A percentile compares a stretch with the other conserved stretches of the same genome.
Conservation (phyloP, 2,113 vertebrate species). For the Apteryx owenii region DNA sequence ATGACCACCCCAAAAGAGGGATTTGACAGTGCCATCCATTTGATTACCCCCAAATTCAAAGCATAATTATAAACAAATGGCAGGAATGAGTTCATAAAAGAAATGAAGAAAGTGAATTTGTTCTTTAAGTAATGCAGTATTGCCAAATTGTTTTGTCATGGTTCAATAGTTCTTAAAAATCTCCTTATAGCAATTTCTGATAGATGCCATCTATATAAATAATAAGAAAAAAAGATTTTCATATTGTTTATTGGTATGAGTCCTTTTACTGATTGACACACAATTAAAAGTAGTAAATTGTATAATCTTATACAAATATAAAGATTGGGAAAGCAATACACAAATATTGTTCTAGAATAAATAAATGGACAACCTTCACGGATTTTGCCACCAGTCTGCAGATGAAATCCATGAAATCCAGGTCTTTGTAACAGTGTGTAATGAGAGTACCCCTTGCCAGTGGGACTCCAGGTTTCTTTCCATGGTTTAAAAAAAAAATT, state of each 20-base stretch:
- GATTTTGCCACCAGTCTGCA: conserved; percentile 88
- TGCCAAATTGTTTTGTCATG: background rate
- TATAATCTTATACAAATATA: background rate
- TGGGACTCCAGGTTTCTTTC: conserved; percentile 90
- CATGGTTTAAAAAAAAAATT: background rate
- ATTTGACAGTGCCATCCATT: background rate
- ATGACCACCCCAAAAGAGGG: background rate
- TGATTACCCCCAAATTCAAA: background rate
- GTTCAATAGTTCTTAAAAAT: background rate
- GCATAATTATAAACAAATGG: background rate
- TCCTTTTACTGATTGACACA: background rate
- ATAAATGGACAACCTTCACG: conserved; percentile 83
- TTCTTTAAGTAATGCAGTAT: background rate
- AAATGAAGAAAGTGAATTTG: background rate
- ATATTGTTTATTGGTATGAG: background rate
- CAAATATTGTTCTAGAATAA: background rate
- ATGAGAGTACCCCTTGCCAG: conserved; percentile 88
- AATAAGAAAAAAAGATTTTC: background rate
- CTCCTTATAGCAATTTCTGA: background rate
- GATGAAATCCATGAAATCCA: conserved; percentile 96
- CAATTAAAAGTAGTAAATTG: background rate
- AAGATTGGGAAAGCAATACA: background rate
- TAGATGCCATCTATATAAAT: background rate
- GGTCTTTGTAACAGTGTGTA: conserved; percentile 93
- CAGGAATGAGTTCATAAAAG: background rate